Conservation (phyloP, 2,797 vertebrate genomes). For the Thunnus albacares region DNA sequence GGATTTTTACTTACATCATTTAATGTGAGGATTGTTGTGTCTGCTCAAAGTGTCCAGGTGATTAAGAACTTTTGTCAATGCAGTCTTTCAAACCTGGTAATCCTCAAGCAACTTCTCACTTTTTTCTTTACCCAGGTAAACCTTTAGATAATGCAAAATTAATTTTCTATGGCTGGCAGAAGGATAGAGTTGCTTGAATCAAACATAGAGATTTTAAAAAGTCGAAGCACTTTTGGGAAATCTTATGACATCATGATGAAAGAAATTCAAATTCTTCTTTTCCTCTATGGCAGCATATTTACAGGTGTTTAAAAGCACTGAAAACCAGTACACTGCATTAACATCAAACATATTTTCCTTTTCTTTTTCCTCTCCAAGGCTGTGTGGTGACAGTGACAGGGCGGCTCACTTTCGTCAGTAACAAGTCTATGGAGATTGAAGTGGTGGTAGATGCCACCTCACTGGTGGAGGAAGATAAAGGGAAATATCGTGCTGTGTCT, state of each 20-base stretch:
- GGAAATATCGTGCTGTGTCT: slow-evolving; percentile 91
- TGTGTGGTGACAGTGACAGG: slow-evolving; percentile 94
- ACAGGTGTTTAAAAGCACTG: neutral
- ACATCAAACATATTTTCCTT: neutral
- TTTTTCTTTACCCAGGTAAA: no score
- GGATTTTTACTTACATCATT: slow-evolving; percentile 1
- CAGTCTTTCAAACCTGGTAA: neutral
- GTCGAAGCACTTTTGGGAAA: neutral
- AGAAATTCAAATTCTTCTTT: neutral
- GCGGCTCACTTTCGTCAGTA: slow-evolving; percentile 95
- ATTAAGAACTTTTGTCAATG: neutral
- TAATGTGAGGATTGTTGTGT: neutral
- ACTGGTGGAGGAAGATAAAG: slow-evolving; percentile 82
- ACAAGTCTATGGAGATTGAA: slow-evolving; percentile 97
- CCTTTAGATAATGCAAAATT: neutral
- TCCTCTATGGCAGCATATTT: neutral
- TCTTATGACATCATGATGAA: neutral
- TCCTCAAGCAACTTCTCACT: neutral
- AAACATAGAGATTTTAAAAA: neutral
- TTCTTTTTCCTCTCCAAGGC: slow-evolving; percentile 79
- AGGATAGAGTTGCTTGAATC: neutral
- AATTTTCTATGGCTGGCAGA: neutral
- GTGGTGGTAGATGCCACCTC: slow-evolving; percentile 93
- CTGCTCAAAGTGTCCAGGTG: neutral
- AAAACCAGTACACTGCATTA: slow-evolving; percentile 1